phyloP scores from a whole-genome alignment of 2,797 vertebrate genomes.

The Delichon dasypus region DNA sequence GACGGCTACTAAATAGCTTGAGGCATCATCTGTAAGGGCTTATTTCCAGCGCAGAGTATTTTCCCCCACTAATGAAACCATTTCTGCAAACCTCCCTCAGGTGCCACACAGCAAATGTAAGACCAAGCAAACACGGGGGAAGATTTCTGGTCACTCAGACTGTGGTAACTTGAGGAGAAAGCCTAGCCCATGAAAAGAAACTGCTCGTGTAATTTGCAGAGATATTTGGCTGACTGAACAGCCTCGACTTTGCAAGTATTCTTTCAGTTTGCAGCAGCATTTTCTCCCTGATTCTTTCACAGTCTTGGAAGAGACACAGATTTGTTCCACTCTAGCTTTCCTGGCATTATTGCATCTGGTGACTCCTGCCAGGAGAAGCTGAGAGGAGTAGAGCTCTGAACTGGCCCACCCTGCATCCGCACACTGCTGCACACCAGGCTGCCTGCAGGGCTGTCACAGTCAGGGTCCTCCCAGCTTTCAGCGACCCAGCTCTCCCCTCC shows the following conservation, averaged over 20 bases:
- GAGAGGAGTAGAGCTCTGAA: not conserved
- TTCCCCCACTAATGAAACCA: not conserved
- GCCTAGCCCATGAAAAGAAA: not conserved
- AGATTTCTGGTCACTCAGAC: not conserved
- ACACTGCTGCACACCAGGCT: not conserved
- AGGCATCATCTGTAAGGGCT: not conserved
- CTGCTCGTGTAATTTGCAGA: not conserved
- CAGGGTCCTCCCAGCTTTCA: not conserved
- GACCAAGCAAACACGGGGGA: not conserved
- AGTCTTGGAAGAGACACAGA: not conserved
- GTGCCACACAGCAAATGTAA: not conserved
- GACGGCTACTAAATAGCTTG: not conserved
- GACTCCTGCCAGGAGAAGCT: not conserved
- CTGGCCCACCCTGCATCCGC: not conserved
- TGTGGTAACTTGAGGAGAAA: not conserved
- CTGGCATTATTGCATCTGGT: not conserved
- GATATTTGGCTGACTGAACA: not conserved
- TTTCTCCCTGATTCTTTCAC: not conserved
- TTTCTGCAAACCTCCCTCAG: not conserved
- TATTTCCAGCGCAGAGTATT: not conserved
- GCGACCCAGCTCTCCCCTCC: accelerated
- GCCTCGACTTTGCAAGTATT: not conserved
- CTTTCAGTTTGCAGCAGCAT: not conserved
- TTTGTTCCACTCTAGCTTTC: not conserved
- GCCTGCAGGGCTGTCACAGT: not conserved